phyloP scores from a whole-genome alignment of 2,113 vertebrate genomes.

The Rhodinocichla rosea region DNA sequence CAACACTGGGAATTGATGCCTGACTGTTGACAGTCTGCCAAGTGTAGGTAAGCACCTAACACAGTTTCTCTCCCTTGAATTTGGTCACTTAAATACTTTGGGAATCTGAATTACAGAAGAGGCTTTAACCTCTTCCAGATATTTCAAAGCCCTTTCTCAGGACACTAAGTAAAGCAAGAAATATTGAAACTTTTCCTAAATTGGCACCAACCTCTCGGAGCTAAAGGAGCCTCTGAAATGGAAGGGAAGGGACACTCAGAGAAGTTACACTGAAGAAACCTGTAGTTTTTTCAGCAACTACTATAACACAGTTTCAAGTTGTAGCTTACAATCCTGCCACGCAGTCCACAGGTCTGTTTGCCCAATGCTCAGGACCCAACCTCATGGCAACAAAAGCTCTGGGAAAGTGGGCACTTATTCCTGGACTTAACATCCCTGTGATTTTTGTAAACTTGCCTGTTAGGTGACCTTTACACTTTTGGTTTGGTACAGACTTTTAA shows the following conservation, averaged over 20 bases:
- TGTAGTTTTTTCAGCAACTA: not conserved
- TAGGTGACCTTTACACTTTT: not conserved
- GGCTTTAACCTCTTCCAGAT: not conserved
- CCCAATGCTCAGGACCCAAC: not conserved
- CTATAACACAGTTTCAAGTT: rapidly evolving
- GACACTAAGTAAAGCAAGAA: not conserved
- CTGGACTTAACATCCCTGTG: not conserved
- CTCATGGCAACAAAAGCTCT: not conserved
- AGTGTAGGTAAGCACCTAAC: not conserved
- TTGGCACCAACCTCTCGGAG: not conserved
- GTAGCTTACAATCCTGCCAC: not conserved
- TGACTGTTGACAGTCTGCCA: not conserved
- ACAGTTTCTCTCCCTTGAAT: not conserved
- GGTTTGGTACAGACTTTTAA: not conserved
- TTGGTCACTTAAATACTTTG: not conserved
- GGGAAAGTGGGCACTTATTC: not conserved
- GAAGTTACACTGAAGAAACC: not conserved
- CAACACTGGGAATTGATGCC: not conserved
- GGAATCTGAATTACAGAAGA: not conserved
- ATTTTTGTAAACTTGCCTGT: not conserved
- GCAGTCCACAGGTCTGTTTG: not conserved
- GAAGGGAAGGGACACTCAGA: not conserved
- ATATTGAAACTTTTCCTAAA: not conserved
- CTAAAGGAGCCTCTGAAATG: not conserved
- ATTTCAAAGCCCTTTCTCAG: not conserved